These are phyloP conservation scores for Galagoides demidoff DNA, from an alignment of 2,797 vertebrate species.

Conservation along the genomic window DNA sequence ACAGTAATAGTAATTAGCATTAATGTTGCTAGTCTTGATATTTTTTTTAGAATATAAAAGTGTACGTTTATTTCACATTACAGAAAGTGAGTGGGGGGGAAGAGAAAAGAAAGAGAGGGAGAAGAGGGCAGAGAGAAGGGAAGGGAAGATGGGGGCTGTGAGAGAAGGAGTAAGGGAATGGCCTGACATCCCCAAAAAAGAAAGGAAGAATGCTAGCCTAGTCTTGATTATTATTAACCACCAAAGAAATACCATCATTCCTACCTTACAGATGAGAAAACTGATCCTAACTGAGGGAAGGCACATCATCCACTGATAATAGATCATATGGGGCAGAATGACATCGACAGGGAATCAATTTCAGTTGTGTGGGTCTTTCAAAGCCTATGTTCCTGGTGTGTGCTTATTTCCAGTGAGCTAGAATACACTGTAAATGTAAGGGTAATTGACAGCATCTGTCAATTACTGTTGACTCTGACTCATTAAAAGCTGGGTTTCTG, in stretches of 20 bases:
- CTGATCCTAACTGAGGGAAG: background rate
- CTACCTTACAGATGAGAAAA: background rate
- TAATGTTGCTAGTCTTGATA: background rate
- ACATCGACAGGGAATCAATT: background rate
- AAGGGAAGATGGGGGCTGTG: no score
- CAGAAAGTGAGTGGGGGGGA: no score
- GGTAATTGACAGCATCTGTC: background rate
- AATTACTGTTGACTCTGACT: background rate
- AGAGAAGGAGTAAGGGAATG: no score
- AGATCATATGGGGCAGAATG: background rate
- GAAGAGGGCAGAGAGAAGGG: no score
- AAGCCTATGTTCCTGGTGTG: background rate
- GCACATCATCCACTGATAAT: background rate
- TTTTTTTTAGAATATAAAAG: no score
- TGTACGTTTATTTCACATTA: no score
- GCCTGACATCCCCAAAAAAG: background rate
- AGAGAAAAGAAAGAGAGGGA: no score
- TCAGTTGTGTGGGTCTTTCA: background rate
- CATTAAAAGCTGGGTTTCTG: background rate
- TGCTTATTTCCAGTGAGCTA: background rate
- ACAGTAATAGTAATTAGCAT: background rate
- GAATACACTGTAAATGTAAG: no score
- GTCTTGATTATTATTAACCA: background rate
- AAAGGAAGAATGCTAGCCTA: background rate
- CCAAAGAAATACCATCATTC: background rate